Evolutionary conservation across 1,140 invertebrate species (phyloP).

Genomic region (Platorchestia sp.): DNA sequence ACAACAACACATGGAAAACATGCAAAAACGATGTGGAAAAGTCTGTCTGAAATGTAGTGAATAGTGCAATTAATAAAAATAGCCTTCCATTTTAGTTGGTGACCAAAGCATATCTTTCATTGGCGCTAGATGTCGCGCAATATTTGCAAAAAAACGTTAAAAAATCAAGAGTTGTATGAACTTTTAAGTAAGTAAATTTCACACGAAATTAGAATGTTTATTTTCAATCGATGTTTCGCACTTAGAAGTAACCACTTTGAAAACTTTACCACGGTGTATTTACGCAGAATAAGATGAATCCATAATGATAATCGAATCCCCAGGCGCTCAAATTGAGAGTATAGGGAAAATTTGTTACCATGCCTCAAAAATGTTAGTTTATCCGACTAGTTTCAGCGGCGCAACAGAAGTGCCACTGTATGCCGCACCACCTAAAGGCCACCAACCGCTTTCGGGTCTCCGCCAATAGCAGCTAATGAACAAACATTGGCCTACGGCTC

Average conservation of each 20-base stretch:
- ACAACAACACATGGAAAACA: not conserved
- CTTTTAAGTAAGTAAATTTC: not conserved
- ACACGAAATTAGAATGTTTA: not conserved
- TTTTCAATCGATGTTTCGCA: not conserved
- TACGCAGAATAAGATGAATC: not conserved
- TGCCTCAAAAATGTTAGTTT: not conserved
- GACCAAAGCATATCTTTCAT: not conserved
- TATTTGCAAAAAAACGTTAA: not conserved
- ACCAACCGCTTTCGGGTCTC: not conserved
- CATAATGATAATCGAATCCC: not conserved
- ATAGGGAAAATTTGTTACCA: not conserved
- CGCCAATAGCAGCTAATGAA: conserved; percentile 50
- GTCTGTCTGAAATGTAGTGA: not conserved
- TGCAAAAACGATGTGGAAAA: not conserved
- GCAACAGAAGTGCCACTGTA: not conserved
- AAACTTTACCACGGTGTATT: not conserved
- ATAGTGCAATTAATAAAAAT: not conserved
- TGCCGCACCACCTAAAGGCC: not conserved
- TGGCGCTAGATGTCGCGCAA: not conserved
- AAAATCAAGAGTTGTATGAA: not conserved
- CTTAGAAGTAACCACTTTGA: not conserved
- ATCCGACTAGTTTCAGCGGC: too few species aligned
- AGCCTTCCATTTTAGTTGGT: not conserved
- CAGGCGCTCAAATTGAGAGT: not conserved
- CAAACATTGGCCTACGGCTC: not conserved